Conservation (phyloP, 2,888 invertebrate genomes). For the Troilus luridus region DNA sequence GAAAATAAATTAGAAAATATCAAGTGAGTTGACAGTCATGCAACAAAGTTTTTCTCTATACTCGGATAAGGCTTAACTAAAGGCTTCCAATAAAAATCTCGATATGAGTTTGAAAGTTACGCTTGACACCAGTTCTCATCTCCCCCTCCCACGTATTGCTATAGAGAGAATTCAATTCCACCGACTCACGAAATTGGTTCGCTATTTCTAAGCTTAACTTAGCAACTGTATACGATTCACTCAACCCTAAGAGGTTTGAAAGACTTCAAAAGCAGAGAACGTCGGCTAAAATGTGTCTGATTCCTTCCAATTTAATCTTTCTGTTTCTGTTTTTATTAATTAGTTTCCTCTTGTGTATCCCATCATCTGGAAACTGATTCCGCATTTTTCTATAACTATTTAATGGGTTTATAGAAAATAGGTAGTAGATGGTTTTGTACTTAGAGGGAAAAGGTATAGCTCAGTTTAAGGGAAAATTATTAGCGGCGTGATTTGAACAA, state of each 20-base stretch:
- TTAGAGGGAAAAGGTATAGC: too few relatives aligned
- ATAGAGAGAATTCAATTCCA: conserved; percentile 25
- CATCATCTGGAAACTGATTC: background rate
- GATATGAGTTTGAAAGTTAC: conserved; percentile 37
- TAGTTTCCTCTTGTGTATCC: background rate
- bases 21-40: background rate
- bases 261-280: conserved; percentile 13
- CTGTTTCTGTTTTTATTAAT: background rate
- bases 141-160: background rate
- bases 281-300: background rate
- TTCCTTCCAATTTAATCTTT: background rate
- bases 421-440: too few relatives aligned
- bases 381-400: background rate
- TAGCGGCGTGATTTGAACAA: too few relatives aligned
- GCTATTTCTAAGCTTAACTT: conserved; percentile 28
- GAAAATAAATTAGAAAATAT: background rate
- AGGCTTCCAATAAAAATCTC: conserved; percentile 27
- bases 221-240: conserved; percentile 25
- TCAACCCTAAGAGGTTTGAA: conserved; percentile 33
- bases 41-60: background rate
- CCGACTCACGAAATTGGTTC: conserved; percentile 14
- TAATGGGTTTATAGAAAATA: background rate
- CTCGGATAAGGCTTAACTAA: background rate
- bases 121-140: background rate
- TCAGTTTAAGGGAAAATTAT: too few relatives aligned